A percentile compares a stretch with the other conserved stretches of the same genome.
phyloP scores from a whole-genome alignment of 1,140 invertebrate species.

The Diuraphis noxia region DNA sequence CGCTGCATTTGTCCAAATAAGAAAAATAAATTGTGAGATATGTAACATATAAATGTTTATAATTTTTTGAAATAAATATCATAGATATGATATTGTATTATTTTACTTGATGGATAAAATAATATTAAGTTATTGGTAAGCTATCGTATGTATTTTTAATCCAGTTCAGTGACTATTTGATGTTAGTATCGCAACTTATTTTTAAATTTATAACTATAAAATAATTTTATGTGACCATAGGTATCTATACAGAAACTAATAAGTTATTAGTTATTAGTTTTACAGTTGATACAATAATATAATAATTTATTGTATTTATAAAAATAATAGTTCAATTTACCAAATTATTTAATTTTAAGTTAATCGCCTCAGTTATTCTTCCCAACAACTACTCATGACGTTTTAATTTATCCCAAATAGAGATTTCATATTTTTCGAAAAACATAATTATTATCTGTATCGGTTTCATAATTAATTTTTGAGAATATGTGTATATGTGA shows the following conservation, averaged over 20 bases:
- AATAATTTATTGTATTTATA: not conserved
- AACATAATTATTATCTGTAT: not conserved
- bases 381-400: not conserved
- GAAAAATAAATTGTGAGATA: not conserved
- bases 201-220: not conserved
- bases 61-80: not conserved
- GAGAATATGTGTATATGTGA: no score
- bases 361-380: not conserved
- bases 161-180: not conserved
- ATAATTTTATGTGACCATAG: not conserved
- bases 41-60: no score
- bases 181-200: not conserved
- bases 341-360: not conserved
- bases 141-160: not conserved
- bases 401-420: not conserved
- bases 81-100: not conserved
- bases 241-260: no score
- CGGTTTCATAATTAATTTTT: not conserved
- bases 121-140: not conserved
- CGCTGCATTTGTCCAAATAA: not conserved
- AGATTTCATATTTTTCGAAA: not conserved
- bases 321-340: not conserved
- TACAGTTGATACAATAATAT: not conserved
- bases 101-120: not conserved
- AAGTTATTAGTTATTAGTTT: not conserved